Percentiles rank a stretch among this genome's conserved stretches.
Evolutionary conservation across 2,888 invertebrate genomes (phyloP).

Genomic region (Diaphora mendica): DNA sequence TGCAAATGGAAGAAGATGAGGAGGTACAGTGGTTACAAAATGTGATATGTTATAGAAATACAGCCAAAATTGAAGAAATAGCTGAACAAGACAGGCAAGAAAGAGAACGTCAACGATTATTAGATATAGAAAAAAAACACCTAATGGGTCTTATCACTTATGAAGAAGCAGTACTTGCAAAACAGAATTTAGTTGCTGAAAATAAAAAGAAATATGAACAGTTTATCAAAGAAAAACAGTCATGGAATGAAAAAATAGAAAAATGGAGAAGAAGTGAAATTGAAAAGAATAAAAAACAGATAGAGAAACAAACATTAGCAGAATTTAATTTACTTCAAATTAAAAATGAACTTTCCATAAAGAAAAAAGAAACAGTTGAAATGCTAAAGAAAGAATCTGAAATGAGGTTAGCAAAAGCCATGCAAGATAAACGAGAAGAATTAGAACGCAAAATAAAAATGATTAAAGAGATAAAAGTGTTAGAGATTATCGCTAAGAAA

Average conservation of each 20-base stretch:
- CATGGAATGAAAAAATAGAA: constrained; percentile 82
- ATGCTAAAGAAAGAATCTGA: constrained; percentile 70
- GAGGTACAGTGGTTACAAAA: constrained; percentile 84
- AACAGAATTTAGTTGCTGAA: constrained; percentile 76
- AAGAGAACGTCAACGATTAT: constrained; percentile 78
- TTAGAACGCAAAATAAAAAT: constrained; percentile 79
- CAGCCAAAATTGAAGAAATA: constrained; percentile 73
- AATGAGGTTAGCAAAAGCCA: constrained; percentile 65
- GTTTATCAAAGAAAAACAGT: constrained; percentile 80
- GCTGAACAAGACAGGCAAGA: constrained; percentile 78
- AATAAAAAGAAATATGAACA: constrained; percentile 83
- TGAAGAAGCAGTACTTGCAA: constrained; percentile 87
- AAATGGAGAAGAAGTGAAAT: constrained; percentile 80
- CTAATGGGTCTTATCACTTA: constrained; percentile 85
- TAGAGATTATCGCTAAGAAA: constrained; percentile 81
- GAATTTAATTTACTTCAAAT: constrained; percentile 71
- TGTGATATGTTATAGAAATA: constrained; percentile 79
- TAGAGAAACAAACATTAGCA: constrained; percentile 73
- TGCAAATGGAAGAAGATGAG: constrained; percentile 68
- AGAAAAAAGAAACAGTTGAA: constrained; percentile 71
- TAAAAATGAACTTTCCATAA: constrained; percentile 59
- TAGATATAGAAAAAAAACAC: constrained; percentile 87
- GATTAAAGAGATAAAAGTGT: constrained; percentile 83
- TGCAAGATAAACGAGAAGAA: constrained; percentile 81
- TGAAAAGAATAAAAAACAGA: constrained; percentile 78